Percentiles rank a stretch among this genome's conserved stretches.
phyloP scores from a whole-genome alignment of 2,113 vertebrate genomes.

The Bujurquina vittata region DNA sequence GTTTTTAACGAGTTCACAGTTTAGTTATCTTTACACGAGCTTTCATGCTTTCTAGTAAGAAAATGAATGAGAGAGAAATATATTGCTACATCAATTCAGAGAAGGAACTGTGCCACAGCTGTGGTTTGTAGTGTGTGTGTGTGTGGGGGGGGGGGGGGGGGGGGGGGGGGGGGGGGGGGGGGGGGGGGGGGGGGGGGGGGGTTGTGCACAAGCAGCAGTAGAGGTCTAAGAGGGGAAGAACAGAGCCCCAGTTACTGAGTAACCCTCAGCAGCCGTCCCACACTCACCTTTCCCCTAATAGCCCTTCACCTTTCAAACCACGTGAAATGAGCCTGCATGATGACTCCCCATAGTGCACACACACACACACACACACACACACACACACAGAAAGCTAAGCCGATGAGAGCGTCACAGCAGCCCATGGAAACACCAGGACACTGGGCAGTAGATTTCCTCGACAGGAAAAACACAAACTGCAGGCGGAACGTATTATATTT shows the following conservation, averaged over 20 bases:
- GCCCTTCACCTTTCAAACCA: slow-evolving; percentile 79
- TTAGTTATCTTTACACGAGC: neutral
- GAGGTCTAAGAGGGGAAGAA: slow-evolving; percentile 56
- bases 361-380: neutral
- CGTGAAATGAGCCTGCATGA: slow-evolving; percentile 76
- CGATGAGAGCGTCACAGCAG: slow-evolving; percentile 19
- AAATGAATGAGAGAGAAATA: neutral
- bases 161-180: neutral
- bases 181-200: neutral
- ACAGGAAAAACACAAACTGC: slow-evolving; percentile 7
- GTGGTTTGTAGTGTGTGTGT: neutral
- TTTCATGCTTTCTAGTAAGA: neutral
- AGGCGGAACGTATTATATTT: slow-evolving; percentile 3
- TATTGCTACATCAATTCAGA: slow-evolving; percentile 6
- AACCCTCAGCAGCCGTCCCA: slow-evolving; percentile 73
- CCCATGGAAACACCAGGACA: slow-evolving; percentile 12
- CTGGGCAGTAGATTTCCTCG: slow-evolving; percentile 27
- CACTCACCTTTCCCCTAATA: slow-evolving; percentile 81
- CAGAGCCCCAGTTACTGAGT: slow-evolving; percentile 78
- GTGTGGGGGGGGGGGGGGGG: neutral
- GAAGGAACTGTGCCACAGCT: neutral
- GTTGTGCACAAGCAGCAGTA: slow-evolving; percentile 40
- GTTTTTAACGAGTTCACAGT: neutral
- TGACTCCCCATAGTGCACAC: slow-evolving; percentile 61
- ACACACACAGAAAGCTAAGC: slow-evolving; percentile 21